These are phyloP conservation scores for Daphoenositta chrysoptera DNA, from an alignment of 2,113 vertebrate species.

Conservation along the genomic window DNA sequence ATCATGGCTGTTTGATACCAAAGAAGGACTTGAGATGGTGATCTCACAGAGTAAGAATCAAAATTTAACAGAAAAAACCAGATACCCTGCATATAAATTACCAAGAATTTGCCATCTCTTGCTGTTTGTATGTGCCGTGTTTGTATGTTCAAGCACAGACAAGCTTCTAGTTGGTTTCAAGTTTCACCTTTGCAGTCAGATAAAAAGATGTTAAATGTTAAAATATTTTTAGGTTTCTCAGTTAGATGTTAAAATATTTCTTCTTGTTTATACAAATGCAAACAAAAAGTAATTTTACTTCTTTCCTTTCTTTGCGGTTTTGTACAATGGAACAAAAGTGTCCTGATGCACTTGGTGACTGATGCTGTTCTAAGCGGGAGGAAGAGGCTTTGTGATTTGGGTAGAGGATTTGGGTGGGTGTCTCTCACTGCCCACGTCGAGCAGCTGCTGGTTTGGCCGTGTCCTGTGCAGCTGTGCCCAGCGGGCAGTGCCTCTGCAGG, in stretches of 20 bases:
- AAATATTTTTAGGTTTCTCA: not conserved
- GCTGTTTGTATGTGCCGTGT: not conserved
- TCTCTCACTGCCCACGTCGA: not conserved
- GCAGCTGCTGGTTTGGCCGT: not conserved
- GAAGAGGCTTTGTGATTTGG: not conserved
- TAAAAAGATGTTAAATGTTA: not conserved
- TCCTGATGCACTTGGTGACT: not conserved
- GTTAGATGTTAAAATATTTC: not conserved
- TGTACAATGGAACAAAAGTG: not conserved
- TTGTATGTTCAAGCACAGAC: not conserved
- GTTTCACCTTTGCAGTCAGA: not conserved
- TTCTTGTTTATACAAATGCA: not conserved
- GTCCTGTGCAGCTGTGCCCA: not conserved
- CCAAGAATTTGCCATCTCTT: not conserved
- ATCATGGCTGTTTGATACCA: not conserved
- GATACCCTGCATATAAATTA: not conserved
- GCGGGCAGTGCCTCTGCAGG: not conserved
- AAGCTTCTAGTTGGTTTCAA: not conserved
- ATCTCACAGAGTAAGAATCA: not conserved
- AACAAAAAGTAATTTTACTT: not conserved
- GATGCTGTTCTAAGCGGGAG: not conserved
- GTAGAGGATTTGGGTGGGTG: accelerated
- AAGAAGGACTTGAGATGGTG: not conserved
- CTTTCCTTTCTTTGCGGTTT: not conserved
- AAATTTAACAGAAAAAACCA: not conserved